Evolutionary conservation across 2,888 invertebrate genomes (phyloP).

Genomic region (Heliothis peltigera): DNA sequence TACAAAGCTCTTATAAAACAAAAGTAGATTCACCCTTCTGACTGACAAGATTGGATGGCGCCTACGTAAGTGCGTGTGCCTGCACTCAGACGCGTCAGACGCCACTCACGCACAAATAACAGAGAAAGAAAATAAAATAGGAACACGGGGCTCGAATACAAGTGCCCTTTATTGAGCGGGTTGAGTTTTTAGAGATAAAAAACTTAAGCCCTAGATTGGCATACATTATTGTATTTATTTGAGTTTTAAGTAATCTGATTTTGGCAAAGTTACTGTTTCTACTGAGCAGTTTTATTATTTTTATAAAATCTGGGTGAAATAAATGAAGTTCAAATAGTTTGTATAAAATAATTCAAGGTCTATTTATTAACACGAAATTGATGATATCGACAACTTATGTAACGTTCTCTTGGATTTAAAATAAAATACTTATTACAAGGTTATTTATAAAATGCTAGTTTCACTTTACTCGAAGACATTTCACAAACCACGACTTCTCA

Average conservation of each 20-base stretch:
- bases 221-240: background rate
- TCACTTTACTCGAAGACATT: slow-evolving; percentile 1
- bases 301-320: too few relatives aligned
- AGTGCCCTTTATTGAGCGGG: slow-evolving; percentile 11
- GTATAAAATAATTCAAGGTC: too few relatives aligned
- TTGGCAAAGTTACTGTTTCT: too few relatives aligned
- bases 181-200: slow-evolving; percentile 7
- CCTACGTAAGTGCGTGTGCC: slow-evolving; percentile 32
- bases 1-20: slow-evolving; percentile 55
- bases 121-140: slow-evolving; percentile 44
- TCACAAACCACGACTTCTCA: background rate
- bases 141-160: slow-evolving; percentile 8
- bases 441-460: background rate
- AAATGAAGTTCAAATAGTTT: too few relatives aligned
- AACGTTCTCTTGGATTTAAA: too few relatives aligned
- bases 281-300: too few relatives aligned
- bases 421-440: background rate
- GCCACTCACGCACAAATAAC: slow-evolving; percentile 55
- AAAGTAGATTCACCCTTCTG: slow-evolving; percentile 51
- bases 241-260: background rate
- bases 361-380: too few relatives aligned
- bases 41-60: slow-evolving; percentile 52
- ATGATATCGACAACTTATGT: too few relatives aligned
- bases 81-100: slow-evolving; percentile 49
- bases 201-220: background rate